These are phyloP conservation scores for Drosophila lowei DNA, from an alignment of 1,140 invertebrate species.

Conservation along the genomic window DNA sequence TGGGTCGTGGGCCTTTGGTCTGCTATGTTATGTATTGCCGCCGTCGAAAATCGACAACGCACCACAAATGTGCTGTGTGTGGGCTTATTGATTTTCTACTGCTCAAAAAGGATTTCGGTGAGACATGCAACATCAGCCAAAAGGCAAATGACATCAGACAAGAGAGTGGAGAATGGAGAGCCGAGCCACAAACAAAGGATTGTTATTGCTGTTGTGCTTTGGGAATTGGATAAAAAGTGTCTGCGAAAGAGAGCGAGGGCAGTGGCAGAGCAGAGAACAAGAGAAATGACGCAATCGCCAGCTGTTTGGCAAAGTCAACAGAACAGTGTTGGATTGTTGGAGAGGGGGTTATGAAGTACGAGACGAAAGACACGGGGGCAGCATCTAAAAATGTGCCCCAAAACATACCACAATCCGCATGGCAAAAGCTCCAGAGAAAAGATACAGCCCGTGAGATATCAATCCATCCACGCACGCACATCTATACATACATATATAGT, in stretches of 20 bases:
- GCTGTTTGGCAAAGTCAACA: slow-evolving; percentile 29
- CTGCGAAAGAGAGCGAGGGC: slow-evolving; percentile 2
- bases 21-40: too few relatives aligned
- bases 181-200: slow-evolving; percentile 26
- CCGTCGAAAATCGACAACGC: too few relatives aligned
- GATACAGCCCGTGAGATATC: slow-evolving; percentile 32
- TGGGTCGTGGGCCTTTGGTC: too few relatives aligned
- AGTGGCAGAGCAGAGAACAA: neutral
- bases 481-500: slow-evolving; percentile 11
- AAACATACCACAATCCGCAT: slow-evolving; percentile 21
- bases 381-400: slow-evolving; percentile 41
- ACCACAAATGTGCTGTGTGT: too few relatives aligned
- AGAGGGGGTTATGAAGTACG: too few relatives aligned
- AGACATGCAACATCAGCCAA: too few relatives aligned
- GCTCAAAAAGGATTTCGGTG: too few relatives aligned
- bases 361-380: slow-evolving; percentile 18
- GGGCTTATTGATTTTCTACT: too few relatives aligned
- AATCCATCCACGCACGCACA: slow-evolving; percentile 12
- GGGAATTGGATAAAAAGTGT: slow-evolving; percentile 42
- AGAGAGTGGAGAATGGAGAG: neutral
- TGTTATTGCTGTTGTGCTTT: slow-evolving; percentile 6
- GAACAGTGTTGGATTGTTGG: too few relatives aligned
- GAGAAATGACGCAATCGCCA: slow-evolving; percentile 51
- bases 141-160: neutral
- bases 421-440: slow-evolving; percentile 27